These are phyloP conservation scores for Lepidochrysops patricia DNA, from an alignment of 2,888 invertebrate species.

Conservation along the genomic window DNA sequence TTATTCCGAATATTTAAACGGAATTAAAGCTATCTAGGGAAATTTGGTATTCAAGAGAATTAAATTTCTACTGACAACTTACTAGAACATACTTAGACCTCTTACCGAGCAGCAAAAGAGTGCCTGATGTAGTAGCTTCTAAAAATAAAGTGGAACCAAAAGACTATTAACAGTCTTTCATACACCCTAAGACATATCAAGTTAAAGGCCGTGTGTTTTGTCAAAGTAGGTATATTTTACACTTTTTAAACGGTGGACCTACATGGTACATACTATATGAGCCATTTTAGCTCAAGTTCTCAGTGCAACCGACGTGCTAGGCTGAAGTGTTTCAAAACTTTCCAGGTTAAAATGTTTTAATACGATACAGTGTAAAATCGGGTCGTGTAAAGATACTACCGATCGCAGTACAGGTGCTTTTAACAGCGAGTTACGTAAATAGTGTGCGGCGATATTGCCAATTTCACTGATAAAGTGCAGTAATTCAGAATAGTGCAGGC, in stretches of 20 bases:
- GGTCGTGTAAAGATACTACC: slow-evolving; percentile 4
- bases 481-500: slow-evolving; percentile 6
- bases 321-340: background rate
- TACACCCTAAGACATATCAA: too few species aligned
- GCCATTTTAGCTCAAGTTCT: too few species aligned
- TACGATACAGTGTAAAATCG: background rate
- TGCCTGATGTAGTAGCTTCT: too few species aligned
- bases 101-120: too few species aligned
- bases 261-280: too few species aligned
- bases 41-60: background rate
- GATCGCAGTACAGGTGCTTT: slow-evolving; percentile 18
- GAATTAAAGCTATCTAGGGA: background rate
- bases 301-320: too few species aligned
- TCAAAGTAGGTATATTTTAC: too few species aligned
- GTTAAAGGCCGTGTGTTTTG: too few species aligned
- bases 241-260: too few species aligned
- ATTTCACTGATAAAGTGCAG: slow-evolving; percentile 18
- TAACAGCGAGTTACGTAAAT: slow-evolving; percentile 18
- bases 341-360: background rate
- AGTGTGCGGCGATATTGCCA: slow-evolving; percentile 17
- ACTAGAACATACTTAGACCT: background rate
- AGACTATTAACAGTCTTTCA: too few species aligned
- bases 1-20: background rate
- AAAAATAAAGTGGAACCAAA: too few species aligned
- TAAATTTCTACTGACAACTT: background rate